phyloP scores from a whole-genome alignment of 1,140 invertebrate genomes.

The Papilio aristodemus region DNA sequence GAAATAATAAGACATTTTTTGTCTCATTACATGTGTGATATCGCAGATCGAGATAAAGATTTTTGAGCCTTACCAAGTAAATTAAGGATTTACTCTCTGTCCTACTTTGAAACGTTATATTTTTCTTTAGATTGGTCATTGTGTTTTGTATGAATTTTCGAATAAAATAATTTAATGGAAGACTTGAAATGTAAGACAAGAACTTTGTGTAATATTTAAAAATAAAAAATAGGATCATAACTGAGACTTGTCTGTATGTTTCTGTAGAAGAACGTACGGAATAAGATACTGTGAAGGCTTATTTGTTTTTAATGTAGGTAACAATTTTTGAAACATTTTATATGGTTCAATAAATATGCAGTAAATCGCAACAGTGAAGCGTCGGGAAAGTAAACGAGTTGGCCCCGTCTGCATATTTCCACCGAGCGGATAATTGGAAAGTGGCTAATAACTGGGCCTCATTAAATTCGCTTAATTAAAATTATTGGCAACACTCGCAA shows the following conservation, averaged over 20 bases:
- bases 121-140: background rate
- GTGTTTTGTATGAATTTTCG: background rate
- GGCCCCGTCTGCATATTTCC: constrained; percentile 41
- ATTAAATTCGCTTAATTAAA: constrained; percentile 29
- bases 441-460: constrained; percentile 15
- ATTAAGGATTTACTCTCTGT: background rate
- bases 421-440: constrained; percentile 43
- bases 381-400: constrained; percentile 49
- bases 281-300: no score
- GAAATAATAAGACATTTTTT: constrained; percentile 8
- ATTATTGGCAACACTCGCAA: background rate
- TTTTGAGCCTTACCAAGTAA: background rate
- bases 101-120: background rate
- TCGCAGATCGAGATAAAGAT: background rate
- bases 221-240: no score
- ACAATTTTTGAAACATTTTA: constrained; percentile 23
- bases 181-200: background rate
- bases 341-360: background rate
- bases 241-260: background rate
- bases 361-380: constrained; percentile 40
- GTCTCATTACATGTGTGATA: background rate
- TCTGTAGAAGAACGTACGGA: no score
- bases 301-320: background rate
- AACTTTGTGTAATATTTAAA: no score
- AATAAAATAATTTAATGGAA: background rate